Evolutionary conservation across 2,888 invertebrate species (phyloP).

Genomic region (Hydropsyche betteni): DNA sequence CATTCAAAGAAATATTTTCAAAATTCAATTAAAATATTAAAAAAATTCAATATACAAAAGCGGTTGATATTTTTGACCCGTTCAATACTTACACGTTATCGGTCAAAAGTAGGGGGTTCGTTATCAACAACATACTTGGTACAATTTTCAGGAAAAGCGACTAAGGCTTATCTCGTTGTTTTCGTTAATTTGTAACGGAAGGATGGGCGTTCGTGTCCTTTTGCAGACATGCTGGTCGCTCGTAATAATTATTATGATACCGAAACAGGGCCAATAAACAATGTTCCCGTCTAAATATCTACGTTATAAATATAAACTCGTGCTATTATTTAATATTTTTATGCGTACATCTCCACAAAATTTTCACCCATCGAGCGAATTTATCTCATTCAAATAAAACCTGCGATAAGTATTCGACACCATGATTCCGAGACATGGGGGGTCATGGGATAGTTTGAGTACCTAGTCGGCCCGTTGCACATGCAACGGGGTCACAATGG

Average conservation of each 20-base stretch:
- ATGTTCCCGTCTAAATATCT: too few relatives aligned
- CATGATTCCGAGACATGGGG: too few relatives aligned
- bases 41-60: not conserved
- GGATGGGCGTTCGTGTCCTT: slow-evolving; percentile 37
- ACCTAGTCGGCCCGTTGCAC: not conserved
- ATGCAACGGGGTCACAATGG: slow-evolving; percentile 20
- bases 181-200: slow-evolving; percentile 38
- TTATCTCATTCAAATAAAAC: too few relatives aligned
- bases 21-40: not conserved
- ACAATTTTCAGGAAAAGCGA: slow-evolving; percentile 12
- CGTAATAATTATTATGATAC: slow-evolving; percentile 3
- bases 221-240: slow-evolving; percentile 38
- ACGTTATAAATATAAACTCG: too few relatives aligned
- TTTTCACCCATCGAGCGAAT: too few relatives aligned
- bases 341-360: too few relatives aligned
- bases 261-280: slow-evolving; percentile 18
- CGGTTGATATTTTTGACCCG: too few relatives aligned
- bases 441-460: slow-evolving; percentile 30
- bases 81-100: slow-evolving; percentile 8
- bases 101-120: slow-evolving; percentile 26
- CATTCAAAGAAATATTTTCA: too few relatives aligned
- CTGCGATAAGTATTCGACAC: too few relatives aligned
- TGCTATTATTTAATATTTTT: too few relatives aligned
- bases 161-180: slow-evolving; percentile 28
- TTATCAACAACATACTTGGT: not conserved